These are phyloP conservation scores for Andricus quercusramuli DNA, from an alignment of 2,888 invertebrate genomes.

Conservation along the genomic window DNA sequence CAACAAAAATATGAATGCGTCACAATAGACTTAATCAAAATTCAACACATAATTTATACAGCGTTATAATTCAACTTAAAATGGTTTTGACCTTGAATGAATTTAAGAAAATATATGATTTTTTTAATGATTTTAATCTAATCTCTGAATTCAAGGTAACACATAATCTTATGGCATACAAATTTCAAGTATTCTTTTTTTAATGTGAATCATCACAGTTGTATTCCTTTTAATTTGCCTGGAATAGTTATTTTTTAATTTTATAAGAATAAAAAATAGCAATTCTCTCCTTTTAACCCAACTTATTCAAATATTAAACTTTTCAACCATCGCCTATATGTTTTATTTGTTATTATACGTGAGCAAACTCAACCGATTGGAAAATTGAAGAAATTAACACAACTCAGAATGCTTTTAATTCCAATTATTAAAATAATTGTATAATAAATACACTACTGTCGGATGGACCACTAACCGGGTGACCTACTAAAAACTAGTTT, in stretches of 20 bases:
- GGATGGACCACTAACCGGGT: too few species aligned
- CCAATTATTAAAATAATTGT: neutral
- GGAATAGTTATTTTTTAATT: too few species aligned
- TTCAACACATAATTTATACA: neutral
- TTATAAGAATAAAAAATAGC: neutral
- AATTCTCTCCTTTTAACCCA: conserved; percentile 3
- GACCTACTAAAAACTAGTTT: too few species aligned
- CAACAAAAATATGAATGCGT: neutral
- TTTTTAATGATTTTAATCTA: too few species aligned
- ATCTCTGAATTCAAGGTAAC: too few species aligned
- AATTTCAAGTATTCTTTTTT: too few species aligned
- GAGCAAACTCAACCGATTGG: neutral
- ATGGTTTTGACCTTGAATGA: too few species aligned
- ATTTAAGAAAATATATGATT: too few species aligned
- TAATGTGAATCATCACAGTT: too few species aligned
- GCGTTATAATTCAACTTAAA: too few species aligned
- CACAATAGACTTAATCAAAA: neutral
- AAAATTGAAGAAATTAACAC: neutral
- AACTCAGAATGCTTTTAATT: conserved; percentile 6
- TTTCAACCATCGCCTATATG: neutral
- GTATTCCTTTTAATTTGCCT: too few species aligned
- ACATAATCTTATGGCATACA: too few species aligned
- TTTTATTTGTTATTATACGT: conserved; percentile 18
- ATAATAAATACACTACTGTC: neutral
- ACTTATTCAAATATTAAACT: neutral